Evolutionary conservation across 2,113 vertebrate genomes (phyloP), one percentile per base, ranked within the genome.

Genomic region (Chaenogobius annularis): DNA sequence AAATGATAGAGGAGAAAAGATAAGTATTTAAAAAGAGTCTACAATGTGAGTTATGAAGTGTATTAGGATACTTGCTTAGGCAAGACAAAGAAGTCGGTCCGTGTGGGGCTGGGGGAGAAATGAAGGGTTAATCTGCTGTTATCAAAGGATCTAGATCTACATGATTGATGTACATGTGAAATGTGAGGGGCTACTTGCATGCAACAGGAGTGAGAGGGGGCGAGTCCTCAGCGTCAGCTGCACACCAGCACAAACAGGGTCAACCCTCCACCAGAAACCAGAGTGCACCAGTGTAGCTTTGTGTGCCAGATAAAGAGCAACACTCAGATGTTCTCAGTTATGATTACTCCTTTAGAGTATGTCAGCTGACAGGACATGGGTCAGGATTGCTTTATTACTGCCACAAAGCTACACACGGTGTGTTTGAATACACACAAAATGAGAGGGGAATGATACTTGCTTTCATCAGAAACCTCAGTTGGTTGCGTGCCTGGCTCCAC

Each of bases 401-500:
- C 62, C 43, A 59, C 66, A 80, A 80, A 74, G 69, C 74, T 20
- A 80, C 81, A 77, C 66, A 69, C 20, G 73, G 77, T 72, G 82
- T 68, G 73, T 72, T 75, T 69, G 70, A 72, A 17, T 3, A 61
- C 59, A 68, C 46, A 77, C 9, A 56, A 22, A 47, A 72, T n/a
- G 37, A 55, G 26, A 58, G 61, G 37, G 68, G 17, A 40, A 73
- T 70, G 85, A 85, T 92, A 93, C 92, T 93, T 93, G 92, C 93
- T 92, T 93, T 92, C 89, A 59, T 89, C 85, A 69, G 88, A 87
- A 87, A 84, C 77, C 74, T 90, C 89, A 82, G 76, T 84, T 22
- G 85, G 85, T 75, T 86, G 83, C 40, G 84, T 78, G 68, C 70
- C 84, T 54, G 77, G 70, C 72, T 92, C 84, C 66, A 69, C 83